Conservation (phyloP, 2,888 invertebrate genomes). For the Nebria salina region DNA sequence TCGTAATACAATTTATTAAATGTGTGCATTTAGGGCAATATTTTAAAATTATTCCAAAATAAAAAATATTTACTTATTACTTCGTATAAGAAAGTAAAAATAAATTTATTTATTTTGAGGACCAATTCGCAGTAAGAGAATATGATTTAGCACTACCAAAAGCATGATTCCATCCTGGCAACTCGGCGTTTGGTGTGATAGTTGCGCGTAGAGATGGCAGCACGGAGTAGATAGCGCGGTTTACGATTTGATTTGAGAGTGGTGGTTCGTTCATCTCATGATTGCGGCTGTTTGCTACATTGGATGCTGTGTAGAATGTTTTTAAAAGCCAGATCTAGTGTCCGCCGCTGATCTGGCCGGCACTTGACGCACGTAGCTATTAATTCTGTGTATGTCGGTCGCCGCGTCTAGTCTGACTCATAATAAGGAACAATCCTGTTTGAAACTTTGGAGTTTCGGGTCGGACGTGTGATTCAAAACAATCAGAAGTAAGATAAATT, state of each 20-base stretch:
- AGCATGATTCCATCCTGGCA: neutral
- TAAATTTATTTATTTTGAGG: too few relatives aligned
- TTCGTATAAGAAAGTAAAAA: too few relatives aligned
- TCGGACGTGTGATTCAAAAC: neutral
- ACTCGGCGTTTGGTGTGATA: neutral
- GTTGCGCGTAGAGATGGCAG: conserved; percentile 14
- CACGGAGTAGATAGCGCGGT: neutral
- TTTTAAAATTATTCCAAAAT: too few relatives aligned
- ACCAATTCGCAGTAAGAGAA: neutral
- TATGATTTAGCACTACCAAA: neutral
- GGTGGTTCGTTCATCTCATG: conserved; percentile 32
- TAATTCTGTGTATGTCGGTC: conserved; percentile 29
- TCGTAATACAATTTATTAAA: too few relatives aligned
- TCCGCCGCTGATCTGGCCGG: conserved; percentile 30
- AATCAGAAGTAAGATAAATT: neutral
- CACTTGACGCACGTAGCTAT: conserved; percentile 18
- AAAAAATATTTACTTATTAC: too few relatives aligned
- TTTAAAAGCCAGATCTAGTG: conserved; percentile 33
- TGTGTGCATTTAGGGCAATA: too few relatives aligned
- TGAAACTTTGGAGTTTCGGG: conserved; percentile 3
- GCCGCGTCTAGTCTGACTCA: conserved; percentile 22
- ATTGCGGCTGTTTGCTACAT: conserved; percentile 24
- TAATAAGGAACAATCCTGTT: conserved; percentile 13
- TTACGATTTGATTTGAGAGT: conserved; percentile 21
- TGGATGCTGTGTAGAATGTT: conserved; percentile 25